Evolutionary conservation across 2,113 vertebrate species (phyloP), one percentile per base, ranked within the genome.

Genomic region (Ceyx cyanopectus): DNA sequence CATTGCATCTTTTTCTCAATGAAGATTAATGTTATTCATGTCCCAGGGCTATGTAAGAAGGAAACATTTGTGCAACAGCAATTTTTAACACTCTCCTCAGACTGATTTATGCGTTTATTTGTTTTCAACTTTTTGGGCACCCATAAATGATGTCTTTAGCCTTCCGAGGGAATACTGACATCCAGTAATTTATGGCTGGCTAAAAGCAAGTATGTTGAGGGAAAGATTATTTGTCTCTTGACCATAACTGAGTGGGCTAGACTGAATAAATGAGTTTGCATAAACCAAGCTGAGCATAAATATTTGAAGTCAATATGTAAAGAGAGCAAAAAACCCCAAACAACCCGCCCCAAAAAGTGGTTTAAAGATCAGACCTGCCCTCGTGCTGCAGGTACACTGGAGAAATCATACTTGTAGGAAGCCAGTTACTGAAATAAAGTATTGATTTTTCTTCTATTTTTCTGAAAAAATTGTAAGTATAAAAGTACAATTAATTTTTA

Each of bases 401-500:
- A 89, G 81, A 74, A 91, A 57, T 50, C 56, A 26, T 5, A 27
- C 61, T 57, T 17, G 16, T 9, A 53, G 48, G 27, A 69, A 65
- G 45, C 15, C 30, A 68, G 82, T 30, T 46, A 20, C 74, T 86
- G 61, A 92, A 87, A 90, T 87, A 67, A 86, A 75, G 29, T 73
- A 94, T 92, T 89, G 95, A 89, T 95, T 96, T 95, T 96, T 92
- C 66, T 84, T 90, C 20, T 12, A 20, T 48, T 45, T 17, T 20
- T 63, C 73, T 89, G 65, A 68, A 92, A 58, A 80, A 82, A 90
- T 37, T 81, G 56, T 57, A 92, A 89, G 63, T 54, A 83, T 84
- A 50, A 94, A 96, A 92, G 73, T 67, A 89, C 80, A 89, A 94
- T 95, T 94, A 85, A 87, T 87, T 95, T 94, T 73, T 90, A 62